Base-by-base conservation (phyloP, 2,113 vertebrate genomes). In the Zosterops borbonicus region DNA sequence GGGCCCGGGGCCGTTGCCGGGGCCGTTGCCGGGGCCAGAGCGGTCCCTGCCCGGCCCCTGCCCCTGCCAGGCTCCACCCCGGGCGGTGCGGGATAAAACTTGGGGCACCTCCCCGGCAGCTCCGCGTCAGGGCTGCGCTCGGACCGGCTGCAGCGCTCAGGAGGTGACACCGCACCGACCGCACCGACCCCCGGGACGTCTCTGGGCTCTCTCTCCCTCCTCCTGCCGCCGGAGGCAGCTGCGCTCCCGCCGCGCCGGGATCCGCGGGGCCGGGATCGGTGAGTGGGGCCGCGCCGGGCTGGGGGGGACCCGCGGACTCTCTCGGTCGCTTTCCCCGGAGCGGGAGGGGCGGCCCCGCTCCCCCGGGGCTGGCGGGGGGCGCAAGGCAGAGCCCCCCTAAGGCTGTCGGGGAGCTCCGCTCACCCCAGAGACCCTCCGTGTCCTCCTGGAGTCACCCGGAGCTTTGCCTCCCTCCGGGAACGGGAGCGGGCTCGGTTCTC, bases 11-110 rank as follows among this genome's bases (percentile, higher is more conserved):
- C 89, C 86, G 71, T 76, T 75, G 91, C 69, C 62, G 77, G 56
- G 47, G 75, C 84, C 89, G 75, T 71, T 76, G 92, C 67, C 64
- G 79, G 70, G 79, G 69, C 92, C 95, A 70, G 64, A 74, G 47
- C 79, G 79, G 79, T 90, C 78, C 47, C 84, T 87, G 70, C 78
- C 91, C 91, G 88, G 88, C 83, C 52, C 92, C 94, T 94, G 94
- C 95, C 93, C 85, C 89, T 75, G 86, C 22, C 90, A 93, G 71
- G 95, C 96, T 96, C 96, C 96, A 83, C 96, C 96, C 96, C 63
- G 83, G 89, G 77, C 73, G 87, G 92, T 64, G 93, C 69, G 92
- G 87, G 94, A 95, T 95, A 97, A 95, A 96, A 95, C 92, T 96
- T 96, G 81, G 79, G 85, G 96, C 96, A 68, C 96, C 96, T 96